These are phyloP conservation scores for Temnothorax longispinosus DNA, from an alignment of 1,140 invertebrate species.

Conservation along the genomic window DNA sequence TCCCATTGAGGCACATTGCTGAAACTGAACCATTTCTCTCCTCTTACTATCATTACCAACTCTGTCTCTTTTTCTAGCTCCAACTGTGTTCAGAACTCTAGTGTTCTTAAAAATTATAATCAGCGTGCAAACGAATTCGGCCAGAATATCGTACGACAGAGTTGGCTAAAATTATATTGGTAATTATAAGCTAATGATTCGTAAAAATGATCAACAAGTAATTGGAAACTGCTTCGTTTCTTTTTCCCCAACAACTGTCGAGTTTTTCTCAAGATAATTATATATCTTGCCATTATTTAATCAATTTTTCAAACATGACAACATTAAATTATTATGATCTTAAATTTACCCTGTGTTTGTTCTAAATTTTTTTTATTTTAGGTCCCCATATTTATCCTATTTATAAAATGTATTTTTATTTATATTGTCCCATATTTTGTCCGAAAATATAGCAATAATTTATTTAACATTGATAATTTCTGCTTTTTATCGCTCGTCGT, in stretches of 20 bases:
- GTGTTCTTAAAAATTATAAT: constrained; percentile 65
- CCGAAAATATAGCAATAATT: neutral
- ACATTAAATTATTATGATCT: neutral
- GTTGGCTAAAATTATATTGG: constrained; percentile 9
- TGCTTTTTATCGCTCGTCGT: neutral
- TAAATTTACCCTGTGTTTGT: neutral
- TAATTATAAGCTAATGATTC: constrained; percentile 32
- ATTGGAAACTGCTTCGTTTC: neutral
- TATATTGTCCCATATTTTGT: neutral
- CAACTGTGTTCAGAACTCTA: constrained; percentile 82
- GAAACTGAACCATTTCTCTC: neutral
- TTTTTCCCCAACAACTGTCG: neutral
- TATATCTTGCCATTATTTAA: neutral
- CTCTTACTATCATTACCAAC: constrained; percentile 45
- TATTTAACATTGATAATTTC: constrained; percentile 2
- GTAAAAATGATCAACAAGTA: neutral
- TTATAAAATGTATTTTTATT: neutral
- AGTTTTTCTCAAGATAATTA: constrained; percentile 9
- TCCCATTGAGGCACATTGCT: constrained; percentile 14
- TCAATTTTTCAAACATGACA: neutral
- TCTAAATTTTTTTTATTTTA: neutral
- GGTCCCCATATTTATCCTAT: neutral
- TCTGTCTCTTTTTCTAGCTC: constrained; percentile 77
- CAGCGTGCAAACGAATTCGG: constrained; percentile 14
- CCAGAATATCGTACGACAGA: constrained; percentile 3